Conservation (phyloP, 2,888 invertebrate species). For the Eristalis arbustorum region DNA sequence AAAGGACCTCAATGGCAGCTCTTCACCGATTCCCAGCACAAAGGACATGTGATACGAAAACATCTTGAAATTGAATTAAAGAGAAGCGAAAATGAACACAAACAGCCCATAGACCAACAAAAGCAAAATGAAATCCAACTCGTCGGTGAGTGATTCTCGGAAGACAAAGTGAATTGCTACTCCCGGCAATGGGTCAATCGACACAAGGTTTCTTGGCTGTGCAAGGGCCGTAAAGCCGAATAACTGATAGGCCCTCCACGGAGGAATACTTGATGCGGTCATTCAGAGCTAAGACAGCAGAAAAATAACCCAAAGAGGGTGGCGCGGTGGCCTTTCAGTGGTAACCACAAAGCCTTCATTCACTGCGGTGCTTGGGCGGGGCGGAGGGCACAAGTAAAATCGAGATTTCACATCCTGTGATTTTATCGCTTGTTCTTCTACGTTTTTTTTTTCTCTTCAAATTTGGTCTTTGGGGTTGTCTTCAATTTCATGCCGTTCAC, state of each 20-base stretch:
- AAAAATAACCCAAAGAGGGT: slow-evolving; percentile 21
- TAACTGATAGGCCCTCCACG: slow-evolving; percentile 17
- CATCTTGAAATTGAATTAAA: slow-evolving; percentile 10
- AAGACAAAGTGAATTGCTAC: slow-evolving; percentile 1
- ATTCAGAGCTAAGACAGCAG: slow-evolving; percentile 11
- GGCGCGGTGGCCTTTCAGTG: neutral
- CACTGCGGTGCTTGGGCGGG: neutral
- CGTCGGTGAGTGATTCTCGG: neutral
- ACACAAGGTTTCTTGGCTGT: neutral
- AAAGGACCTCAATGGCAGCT: neutral
- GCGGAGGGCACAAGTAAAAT: neutral
- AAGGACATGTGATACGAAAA: slow-evolving; percentile 1
- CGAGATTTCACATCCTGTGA: neutral
- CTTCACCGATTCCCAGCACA: neutral
- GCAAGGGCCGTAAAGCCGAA: neutral
- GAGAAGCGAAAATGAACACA: neutral
- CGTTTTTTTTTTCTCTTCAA: slow-evolving; percentile 2
- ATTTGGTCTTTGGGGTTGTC: slow-evolving; percentile 31
- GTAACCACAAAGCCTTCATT: slow-evolving; percentile 17
- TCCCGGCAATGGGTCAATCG: neutral
- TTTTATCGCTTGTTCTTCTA: slow-evolving; percentile 10
- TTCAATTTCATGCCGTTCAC: slow-evolving; percentile 31
- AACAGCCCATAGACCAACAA: neutral
- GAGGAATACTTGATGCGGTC: slow-evolving; percentile 5
- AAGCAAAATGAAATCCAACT: neutral